Conservation (phyloP, 1,140 invertebrate species). For the Neodiprion virginianus region DNA sequence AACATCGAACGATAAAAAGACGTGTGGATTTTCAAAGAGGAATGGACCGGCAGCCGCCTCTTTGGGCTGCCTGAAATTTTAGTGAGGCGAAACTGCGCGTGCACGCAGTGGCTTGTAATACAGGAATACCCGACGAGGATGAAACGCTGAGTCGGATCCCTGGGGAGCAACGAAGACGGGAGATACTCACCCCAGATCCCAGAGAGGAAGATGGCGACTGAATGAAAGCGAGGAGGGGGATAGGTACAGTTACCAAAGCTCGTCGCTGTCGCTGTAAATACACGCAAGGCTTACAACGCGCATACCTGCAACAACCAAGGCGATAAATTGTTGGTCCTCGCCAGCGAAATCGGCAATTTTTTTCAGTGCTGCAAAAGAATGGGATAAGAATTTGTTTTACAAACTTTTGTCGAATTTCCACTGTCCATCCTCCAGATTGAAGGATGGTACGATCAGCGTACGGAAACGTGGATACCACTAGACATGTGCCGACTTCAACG, state of each 20-base stretch:
- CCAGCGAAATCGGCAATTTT: neutral
- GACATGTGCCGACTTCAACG: neutral
- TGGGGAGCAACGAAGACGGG: neutral
- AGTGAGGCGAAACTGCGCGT: neutral
- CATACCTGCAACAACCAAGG: neutral
- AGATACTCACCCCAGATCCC: neutral
- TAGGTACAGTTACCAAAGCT: constrained; percentile 44
- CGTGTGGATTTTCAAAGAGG: neutral
- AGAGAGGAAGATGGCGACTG: constrained; percentile 20
- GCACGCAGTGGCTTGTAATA: neutral
- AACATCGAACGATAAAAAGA: neutral
- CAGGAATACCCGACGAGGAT: neutral
- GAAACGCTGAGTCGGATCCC: neutral
- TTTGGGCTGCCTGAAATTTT: neutral
- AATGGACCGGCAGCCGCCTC: neutral
- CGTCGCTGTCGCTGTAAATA: neutral
- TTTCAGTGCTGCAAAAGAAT: too few species aligned
- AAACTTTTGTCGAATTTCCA: too few species aligned
- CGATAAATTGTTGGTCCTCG: neutral
- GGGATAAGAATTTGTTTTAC: too few species aligned
- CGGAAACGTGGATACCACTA: neutral
- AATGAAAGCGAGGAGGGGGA: constrained; percentile 28
- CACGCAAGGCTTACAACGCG: too few species aligned
- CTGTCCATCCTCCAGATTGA: too few species aligned
- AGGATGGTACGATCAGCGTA: neutral